Base-by-base conservation (phyloP, 1,140 invertebrate genomes). In the Delia radicum region DNA sequence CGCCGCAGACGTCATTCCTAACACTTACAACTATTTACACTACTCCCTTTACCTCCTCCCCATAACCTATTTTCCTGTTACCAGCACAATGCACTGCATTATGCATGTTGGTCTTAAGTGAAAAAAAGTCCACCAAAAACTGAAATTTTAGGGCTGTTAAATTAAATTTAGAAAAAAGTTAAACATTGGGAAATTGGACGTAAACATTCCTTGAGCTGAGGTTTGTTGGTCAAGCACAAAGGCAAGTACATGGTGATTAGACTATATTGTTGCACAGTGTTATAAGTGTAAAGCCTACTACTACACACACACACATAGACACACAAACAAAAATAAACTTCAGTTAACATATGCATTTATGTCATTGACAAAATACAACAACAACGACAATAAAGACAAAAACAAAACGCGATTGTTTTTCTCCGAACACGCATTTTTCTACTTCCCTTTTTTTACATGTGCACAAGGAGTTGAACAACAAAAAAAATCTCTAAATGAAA, bases 331-430 rank as follows among this genome's bases (percentile, higher is more conserved):
- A 37, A 3, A 13, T 10, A 37, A 55, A 55, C 48, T 55, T n/a
- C 15, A 55, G 48, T 55, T 55, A 55, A 55, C 48, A 55, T 55
- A 55, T 55, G 48, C 48, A 55, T 55, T 55, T 55, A 55, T 55
- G 48, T 55, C 48, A 55, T 55, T 55, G 48, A 55, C 48, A 55
- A 55, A 55, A 55, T 55, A 55, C n/a, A 55, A n/a, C 18, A 55
- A 55, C 48, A 55, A 55, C 18, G 10, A 24, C 48, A 55, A 55
- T 18, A 24, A 21, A n/a, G 24, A 55, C 21, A 55, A 21, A 4
- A 55, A 24, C 6, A 55, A 55, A 55, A 55, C 48, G 48, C 48
- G 48, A 55, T 21, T 55, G n/a, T n/a, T n/a, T n/a, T n/a, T n/a
- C n/a, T 55, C 10, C 24, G n/a, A 55, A 55, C 48, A 55, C 48